Evolutionary conservation across 2,113 vertebrate species (phyloP), one percentile per base, ranked within the genome.

Genomic region (Microtus oregoni): DNA sequence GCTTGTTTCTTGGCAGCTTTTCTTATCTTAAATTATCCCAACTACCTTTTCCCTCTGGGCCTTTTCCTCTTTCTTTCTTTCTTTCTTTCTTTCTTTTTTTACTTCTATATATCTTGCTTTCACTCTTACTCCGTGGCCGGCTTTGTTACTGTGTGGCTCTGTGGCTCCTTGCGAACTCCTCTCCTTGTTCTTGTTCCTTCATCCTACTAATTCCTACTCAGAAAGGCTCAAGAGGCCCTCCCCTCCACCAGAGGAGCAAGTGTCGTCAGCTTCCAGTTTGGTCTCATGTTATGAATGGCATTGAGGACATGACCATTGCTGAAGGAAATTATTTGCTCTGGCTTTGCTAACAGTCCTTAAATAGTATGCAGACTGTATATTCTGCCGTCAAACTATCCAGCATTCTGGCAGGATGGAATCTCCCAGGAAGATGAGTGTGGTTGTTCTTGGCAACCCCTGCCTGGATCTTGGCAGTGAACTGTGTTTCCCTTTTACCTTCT

Each of bases 281-380:
- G 44, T 77, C 68, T 72, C 7, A 26, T 41, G 41, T 52, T 86
- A 24, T 90, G 75, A 79, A 10, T 63, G 88, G 89, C 41, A 12
- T 7, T 7, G 35, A 93, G 3, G 52, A n/a, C 35, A 58, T 4
- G 8, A 28, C 44, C 3, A 19, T 67, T 47, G 67, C 12, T 86
- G 61, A 67, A 67, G 61, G 30, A 63, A 47, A 77, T 30, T 61
- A 44, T 20, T 77, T 92, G 1, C 19, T 86, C 77, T 95, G 77
- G 55, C 41, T 95, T 95, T 96, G 85, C 81, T 81, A 89, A 77
- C 26, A 58, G 22, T 15, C 50, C 41, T 88, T 83, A 41, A 72
- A 79, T 90, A 94, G 55, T 50, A 47, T 77, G 17, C 30, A 26
- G 30, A 41, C 30, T n/a, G 11, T 28, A 32, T 32, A 47, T 94